Percentiles rank a stretch among this genome's conserved stretches.
These are phyloP conservation scores for Otolemur garnettii DNA, from an alignment of 2,113 vertebrate genomes.

Conservation along the genomic window DNA sequence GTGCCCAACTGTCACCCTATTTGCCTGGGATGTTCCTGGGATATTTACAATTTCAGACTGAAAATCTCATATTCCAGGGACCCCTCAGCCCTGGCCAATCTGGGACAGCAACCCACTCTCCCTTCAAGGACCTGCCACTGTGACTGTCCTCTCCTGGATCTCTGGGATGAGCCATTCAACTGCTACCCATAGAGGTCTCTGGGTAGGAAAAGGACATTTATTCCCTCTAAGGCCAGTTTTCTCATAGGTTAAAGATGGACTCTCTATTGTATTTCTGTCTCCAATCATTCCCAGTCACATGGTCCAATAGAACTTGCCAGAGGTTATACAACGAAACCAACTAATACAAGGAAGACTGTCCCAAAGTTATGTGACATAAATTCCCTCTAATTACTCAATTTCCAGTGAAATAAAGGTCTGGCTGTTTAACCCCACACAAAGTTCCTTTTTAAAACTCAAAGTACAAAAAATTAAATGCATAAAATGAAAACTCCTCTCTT, in stretches of 20 bases:
- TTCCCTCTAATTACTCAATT: constrained; percentile 76
- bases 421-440: constrained; percentile 64
- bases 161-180: neutral
- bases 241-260: constrained; percentile 17
- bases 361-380: constrained; percentile 65
- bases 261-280: constrained; percentile 48
- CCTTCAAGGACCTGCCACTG: neutral
- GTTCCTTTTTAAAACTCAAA: constrained; percentile 51
- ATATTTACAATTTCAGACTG: neutral
- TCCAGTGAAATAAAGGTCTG: constrained; percentile 66
- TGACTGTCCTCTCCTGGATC: neutral
- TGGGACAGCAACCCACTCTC: neutral
- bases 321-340: constrained; percentile 68
- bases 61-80: neutral
- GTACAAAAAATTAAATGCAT: constrained; percentile 45
- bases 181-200: neutral
- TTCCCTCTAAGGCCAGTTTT: constrained; percentile 53
- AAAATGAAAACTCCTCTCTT: constrained; percentile 50
- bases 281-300: constrained; percentile 46
- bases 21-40: neutral
- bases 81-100: neutral
- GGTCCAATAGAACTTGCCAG: constrained; percentile 23
- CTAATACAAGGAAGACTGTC: constrained; percentile 70
- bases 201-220: constrained; percentile 33
- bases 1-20: neutral